phyloP scores from a whole-genome alignment of 2,797 vertebrate species.

The Perodicticus potto region DNA sequence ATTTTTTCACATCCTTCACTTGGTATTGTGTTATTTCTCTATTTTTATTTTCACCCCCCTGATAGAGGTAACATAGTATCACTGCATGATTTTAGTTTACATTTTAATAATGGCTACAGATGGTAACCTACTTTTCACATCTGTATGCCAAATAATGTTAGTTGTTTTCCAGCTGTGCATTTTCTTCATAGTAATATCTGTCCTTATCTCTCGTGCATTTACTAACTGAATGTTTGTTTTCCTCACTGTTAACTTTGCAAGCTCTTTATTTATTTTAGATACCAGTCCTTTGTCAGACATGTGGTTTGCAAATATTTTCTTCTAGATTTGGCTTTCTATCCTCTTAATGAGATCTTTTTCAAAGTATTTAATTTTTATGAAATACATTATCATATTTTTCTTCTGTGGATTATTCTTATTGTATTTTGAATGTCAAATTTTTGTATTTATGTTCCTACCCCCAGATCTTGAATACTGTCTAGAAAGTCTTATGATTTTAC shows the following conservation, averaged over 20 bases:
- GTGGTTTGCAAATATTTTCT: not conserved
- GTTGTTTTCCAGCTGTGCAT: not conserved
- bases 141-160: not conserved
- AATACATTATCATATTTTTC: not conserved
- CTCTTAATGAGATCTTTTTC: not conserved
- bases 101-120: not conserved
- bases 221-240: not conserved
- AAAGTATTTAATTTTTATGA: not conserved
- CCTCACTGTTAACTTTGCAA: not conserved
- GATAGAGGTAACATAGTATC: not conserved
- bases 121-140: not conserved
- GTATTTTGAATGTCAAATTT: not conserved
- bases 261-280: too few species aligned
- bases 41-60: not conserved
- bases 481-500: not conserved
- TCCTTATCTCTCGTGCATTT: not conserved
- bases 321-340: not conserved
- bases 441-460: not conserved
- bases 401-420: not conserved
- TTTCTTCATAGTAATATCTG: not conserved
- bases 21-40: not conserved
- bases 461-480: not conserved
- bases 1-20: not conserved
- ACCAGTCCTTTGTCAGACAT: not conserved
- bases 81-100: not conserved